A percentile compares a stretch with the other conserved stretches of the same genome.
phyloP scores from a whole-genome alignment of 92 coral and sea anemone genomes.

The Parazoanthus darwini region DNA sequence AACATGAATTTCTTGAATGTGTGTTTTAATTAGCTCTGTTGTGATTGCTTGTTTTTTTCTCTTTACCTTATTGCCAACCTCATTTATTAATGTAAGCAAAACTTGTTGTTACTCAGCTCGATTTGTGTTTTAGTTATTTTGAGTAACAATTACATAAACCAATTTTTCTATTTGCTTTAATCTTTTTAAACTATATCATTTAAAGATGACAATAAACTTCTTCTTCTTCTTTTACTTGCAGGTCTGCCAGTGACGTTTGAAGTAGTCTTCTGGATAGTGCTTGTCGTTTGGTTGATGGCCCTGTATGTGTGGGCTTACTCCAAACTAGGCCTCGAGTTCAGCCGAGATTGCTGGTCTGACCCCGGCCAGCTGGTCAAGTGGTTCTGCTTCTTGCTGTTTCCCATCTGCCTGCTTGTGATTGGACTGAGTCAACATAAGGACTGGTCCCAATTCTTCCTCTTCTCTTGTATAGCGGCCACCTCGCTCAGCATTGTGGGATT shows the following conservation, averaged over 20 bases:
- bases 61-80: background rate
- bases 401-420: slow-evolving; percentile 77
- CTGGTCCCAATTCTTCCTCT: slow-evolving; percentile 95
- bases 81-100: too few species aligned
- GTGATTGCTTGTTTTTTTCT: too few species aligned
- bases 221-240: background rate
- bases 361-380: slow-evolving; percentile 67
- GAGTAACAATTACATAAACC: too few species aligned
- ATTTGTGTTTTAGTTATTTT: too few species aligned
- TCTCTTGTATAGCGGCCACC: slow-evolving; percentile 88
- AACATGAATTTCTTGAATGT: too few species aligned
- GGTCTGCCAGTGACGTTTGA: slow-evolving; percentile 76
- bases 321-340: slow-evolving; percentile 61
- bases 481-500: slow-evolving; percentile 69
- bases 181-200: too few species aligned
- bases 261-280: slow-evolving; percentile 69
- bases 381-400: slow-evolving; percentile 72
- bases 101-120: too few species aligned
- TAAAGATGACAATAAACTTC: too few species aligned
- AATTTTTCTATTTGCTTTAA: too few species aligned
- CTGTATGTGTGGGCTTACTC: slow-evolving; percentile 81
- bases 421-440: slow-evolving; percentile 68
- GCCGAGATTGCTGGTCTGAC: slow-evolving; percentile 41
- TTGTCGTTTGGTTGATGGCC: slow-evolving; percentile 72
- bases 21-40: too few species aligned